These are phyloP conservation scores for Asobara japonica DNA, from an alignment of 1,140 invertebrate genomes.

Conservation along the genomic window DNA sequence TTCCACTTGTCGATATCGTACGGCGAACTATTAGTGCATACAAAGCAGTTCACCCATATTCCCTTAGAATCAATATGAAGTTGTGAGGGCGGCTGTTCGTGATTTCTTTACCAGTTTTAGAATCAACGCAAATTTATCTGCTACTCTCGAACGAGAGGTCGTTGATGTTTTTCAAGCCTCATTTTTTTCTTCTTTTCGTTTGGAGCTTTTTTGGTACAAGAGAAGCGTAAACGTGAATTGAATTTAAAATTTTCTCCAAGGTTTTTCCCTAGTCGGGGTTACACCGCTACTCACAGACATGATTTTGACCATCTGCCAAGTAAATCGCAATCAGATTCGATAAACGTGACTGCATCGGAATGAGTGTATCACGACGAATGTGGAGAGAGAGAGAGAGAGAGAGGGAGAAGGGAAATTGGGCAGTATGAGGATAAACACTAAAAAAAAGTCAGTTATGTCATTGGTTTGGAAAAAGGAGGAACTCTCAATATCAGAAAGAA, in stretches of 20 bases:
- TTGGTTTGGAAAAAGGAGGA: too few species aligned
- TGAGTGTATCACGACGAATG: neutral
- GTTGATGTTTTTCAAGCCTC: neutral
- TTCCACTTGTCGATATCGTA: neutral
- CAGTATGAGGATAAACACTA: neutral
- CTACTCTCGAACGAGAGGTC: neutral
- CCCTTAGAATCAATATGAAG: neutral
- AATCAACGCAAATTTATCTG: slow-evolving; percentile 1
- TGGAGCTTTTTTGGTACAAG: neutral
- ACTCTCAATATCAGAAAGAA: too few species aligned
- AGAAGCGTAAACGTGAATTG: slow-evolving; percentile 19
- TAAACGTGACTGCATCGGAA: slow-evolving; percentile 22
- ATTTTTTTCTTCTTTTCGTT: neutral
- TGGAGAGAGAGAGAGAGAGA: neutral
- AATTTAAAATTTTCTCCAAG: slow-evolving; percentile 20
- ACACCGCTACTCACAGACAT: slow-evolving; percentile 3
- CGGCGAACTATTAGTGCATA: slow-evolving; percentile 4
- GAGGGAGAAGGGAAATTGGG: neutral
- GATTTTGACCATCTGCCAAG: slow-evolving; percentile 31
- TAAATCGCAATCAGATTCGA: slow-evolving; percentile 33
- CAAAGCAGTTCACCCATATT: neutral
- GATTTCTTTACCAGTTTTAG: neutral
- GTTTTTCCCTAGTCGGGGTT: neutral
- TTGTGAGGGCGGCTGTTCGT: neutral
- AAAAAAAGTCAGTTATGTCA: too few species aligned